A percentile compares a stretch with the other conserved stretches of the same genome.
These are phyloP conservation scores for Pterostichus niger DNA, from an alignment of 2,888 invertebrate species.

Conservation along the genomic window DNA sequence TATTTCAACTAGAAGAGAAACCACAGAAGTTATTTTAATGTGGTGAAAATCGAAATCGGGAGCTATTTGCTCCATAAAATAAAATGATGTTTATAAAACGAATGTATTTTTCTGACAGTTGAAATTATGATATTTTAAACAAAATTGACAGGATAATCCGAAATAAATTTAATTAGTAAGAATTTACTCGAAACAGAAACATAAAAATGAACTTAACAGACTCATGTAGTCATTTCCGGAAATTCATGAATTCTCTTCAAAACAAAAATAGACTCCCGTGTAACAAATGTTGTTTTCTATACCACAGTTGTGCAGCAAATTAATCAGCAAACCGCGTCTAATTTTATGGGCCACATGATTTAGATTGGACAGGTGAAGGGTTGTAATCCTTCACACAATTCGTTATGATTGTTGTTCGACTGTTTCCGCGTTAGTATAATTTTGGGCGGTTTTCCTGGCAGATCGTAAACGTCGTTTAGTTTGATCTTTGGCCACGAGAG, in stretches of 20 bases:
- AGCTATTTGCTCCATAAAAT: no score
- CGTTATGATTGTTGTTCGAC: not conserved
- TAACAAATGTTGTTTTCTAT: constrained; percentile 47
- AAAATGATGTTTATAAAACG: no score
- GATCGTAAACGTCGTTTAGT: not conserved
- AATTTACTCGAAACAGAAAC: not conserved
- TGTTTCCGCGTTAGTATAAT: not conserved
- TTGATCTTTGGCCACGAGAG: not conserved
- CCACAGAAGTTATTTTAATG: no score
- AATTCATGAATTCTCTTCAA: constrained; percentile 39
- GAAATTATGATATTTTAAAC: not conserved
- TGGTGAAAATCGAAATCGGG: no score
- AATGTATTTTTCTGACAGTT: not conserved
- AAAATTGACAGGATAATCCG: not conserved
- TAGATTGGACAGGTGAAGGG: constrained; percentile 13
- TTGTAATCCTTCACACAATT: not conserved
- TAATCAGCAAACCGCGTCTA: constrained; percentile 21
- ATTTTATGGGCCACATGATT: constrained; percentile 6
- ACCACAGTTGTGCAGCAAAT: constrained; percentile 22
- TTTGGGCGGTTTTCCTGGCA: not conserved
- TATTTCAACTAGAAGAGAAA: no score
- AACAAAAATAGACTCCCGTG: constrained; percentile 42
- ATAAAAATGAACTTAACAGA: constrained; percentile 41
- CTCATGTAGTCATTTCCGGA: constrained; percentile 48
- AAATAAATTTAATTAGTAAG: constrained; percentile 2